These are phyloP conservation scores for Punctoribates punctum DNA, from an alignment of 2,888 invertebrate species.

Conservation along the genomic window DNA sequence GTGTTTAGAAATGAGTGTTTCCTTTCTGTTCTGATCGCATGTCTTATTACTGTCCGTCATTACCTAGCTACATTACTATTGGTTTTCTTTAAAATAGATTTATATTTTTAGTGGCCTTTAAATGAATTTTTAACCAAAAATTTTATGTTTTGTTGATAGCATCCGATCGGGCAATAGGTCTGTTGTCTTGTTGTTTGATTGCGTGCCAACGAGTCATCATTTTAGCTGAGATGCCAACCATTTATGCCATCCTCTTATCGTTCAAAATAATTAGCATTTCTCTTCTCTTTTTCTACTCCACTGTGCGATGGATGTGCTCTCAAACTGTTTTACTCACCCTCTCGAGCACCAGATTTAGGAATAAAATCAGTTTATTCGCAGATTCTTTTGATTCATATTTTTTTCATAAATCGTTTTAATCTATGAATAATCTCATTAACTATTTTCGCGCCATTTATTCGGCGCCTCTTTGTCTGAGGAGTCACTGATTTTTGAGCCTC, in stretches of 20 bases:
- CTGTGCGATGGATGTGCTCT: neutral
- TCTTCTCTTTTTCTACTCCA: neutral
- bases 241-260: constrained; percentile 32
- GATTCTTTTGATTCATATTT: too few relatives aligned
- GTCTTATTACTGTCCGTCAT: constrained; percentile 32
- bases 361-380: neutral
- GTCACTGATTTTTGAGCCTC: too few relatives aligned
- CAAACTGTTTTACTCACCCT: neutral
- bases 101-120: too few relatives aligned
- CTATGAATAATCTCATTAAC: too few relatives aligned
- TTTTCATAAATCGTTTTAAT: too few relatives aligned
- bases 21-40: constrained; percentile 1
- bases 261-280: constrained; percentile 21
- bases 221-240: constrained; percentile 1
- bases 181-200: constrained; percentile 3
- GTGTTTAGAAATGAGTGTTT: neutral
- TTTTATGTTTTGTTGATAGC: constrained; percentile 10
- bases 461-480: too few relatives aligned
- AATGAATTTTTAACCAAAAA: too few relatives aligned
- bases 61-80: neutral
- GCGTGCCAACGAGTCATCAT: constrained; percentile 23
- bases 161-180: constrained; percentile 18
- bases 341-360: neutral
- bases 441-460: too few relatives aligned
- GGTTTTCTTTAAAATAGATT: neutral